A percentile compares a stretch with the other conserved stretches of the same genome.
These are phyloP conservation scores for Hestina assimilis DNA, from an alignment of 1,140 invertebrate species.

Conservation along the genomic window DNA sequence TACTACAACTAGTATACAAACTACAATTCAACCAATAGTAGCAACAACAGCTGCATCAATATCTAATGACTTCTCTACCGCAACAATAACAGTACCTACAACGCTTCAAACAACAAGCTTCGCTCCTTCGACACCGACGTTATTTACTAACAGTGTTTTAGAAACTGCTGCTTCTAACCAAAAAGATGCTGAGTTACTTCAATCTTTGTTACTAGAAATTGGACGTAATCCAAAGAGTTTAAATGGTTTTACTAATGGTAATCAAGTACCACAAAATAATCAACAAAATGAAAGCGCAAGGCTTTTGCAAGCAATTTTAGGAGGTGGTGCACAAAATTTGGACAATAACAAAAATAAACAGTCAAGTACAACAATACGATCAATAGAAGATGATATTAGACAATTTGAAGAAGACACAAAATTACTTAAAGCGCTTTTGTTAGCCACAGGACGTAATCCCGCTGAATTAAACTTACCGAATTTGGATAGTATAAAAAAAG, in stretches of 20 bases:
- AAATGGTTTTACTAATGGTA: conserved; percentile 33
- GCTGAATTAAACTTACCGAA: conserved; percentile 48
- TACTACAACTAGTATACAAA: conserved; percentile 32
- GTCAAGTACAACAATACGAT: conserved; percentile 44
- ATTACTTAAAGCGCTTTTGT: conserved; percentile 61
- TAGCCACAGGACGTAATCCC: conserved; percentile 61
- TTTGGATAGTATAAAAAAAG: conserved; percentile 37
- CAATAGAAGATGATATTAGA: conserved; percentile 58
- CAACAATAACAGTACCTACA: conserved; percentile 27
- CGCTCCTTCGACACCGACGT: background rate
- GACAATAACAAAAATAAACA: conserved; percentile 21
- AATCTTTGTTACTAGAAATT: conserved; percentile 44
- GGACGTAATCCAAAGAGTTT: conserved; percentile 44
- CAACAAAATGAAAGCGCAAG: conserved; percentile 47
- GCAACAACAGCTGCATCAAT: conserved; percentile 30
- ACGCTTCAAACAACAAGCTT: conserved; percentile 24
- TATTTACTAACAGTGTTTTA: conserved; percentile 25
- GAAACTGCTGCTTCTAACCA: conserved; percentile 29
- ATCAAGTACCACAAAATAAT: conserved; percentile 33
- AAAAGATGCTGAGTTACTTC: conserved; percentile 42
- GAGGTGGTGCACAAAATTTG: conserved; percentile 21
- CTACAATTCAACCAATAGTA: conserved; percentile 34
- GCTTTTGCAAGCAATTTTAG: conserved; percentile 52
- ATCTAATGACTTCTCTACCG: conserved; percentile 15
- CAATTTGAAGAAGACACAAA: conserved; percentile 68